These are phyloP conservation scores for Lepidurus packardi DNA, from an alignment of 1,140 invertebrate genomes.

Conservation along the genomic window DNA sequence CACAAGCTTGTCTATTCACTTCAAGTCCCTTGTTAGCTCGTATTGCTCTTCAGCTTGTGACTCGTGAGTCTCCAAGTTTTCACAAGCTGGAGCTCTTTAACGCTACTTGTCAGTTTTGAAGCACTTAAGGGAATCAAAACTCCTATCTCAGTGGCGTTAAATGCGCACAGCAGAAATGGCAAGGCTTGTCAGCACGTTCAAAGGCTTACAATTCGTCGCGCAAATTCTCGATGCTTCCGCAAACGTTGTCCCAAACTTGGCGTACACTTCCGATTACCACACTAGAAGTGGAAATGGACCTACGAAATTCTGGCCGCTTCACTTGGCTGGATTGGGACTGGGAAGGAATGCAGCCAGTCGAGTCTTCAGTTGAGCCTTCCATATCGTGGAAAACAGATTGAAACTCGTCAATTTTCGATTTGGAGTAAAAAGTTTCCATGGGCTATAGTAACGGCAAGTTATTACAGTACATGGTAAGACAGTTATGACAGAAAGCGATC, in stretches of 20 bases:
- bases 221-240: constrained; percentile 36
- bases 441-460: not conserved
- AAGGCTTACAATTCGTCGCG: constrained; percentile 34
- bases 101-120: constrained; percentile 19
- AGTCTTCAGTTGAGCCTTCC: not conserved
- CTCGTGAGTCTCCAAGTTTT: not conserved
- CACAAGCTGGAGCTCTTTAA: constrained; percentile 22
- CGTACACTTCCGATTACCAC: constrained; percentile 36
- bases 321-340: not conserved
- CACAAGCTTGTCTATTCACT: not conserved
- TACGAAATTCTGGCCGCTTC: not conserved
- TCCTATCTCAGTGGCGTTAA: not conserved
- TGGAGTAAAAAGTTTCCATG: too few species aligned
- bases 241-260: constrained; percentile 34
- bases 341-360: not conserved
- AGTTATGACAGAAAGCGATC: not conserved
- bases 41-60: not conserved
- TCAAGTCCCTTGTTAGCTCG: not conserved
- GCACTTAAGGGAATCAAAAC: not conserved
- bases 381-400: not conserved
- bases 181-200: not conserved
- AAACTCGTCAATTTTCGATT: too few species aligned
- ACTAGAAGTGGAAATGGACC: not conserved
- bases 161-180: constrained; percentile 10
- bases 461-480: not conserved